Percentiles rank a stretch among this genome's conserved stretches.
phyloP scores from a whole-genome alignment of 1,140 invertebrate genomes.

The Cephus cinctus region DNA sequence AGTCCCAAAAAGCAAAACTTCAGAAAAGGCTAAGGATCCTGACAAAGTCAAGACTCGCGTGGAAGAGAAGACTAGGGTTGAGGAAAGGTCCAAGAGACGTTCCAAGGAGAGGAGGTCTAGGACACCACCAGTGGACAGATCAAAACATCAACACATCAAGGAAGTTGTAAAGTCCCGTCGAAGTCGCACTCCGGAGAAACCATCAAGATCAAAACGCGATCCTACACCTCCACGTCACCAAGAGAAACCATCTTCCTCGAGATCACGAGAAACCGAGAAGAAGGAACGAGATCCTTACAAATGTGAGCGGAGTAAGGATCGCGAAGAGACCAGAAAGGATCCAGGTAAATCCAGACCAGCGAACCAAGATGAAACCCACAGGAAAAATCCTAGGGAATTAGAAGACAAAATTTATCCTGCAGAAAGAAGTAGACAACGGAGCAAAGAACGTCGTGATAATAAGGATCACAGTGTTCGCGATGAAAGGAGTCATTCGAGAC shows the following conservation, averaged over 20 bases:
- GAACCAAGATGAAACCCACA: constrained; percentile 39
- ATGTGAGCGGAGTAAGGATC: constrained; percentile 44
- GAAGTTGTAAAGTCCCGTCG: constrained; percentile 37
- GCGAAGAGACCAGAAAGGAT: constrained; percentile 41
- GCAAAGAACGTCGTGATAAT: constrained; percentile 39
- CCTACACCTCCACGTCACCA: constrained; percentile 30
- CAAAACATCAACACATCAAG: constrained; percentile 39
- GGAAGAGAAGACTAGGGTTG: constrained; percentile 41
- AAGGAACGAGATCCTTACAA: constrained; percentile 49
- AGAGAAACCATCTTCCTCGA: constrained; percentile 31
- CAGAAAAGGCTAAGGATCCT: constrained; percentile 43
- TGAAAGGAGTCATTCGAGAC: constrained; percentile 36
- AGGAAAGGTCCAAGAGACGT: constrained; percentile 39
- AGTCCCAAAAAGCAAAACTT: constrained; percentile 22
- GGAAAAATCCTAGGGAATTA: constrained; percentile 35
- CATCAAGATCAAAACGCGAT: constrained; percentile 45
- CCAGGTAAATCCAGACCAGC: constrained; percentile 26
- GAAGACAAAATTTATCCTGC: constrained; percentile 32
- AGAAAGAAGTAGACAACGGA: constrained; percentile 41
- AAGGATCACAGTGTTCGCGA: constrained; percentile 41
- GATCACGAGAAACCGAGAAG: constrained; percentile 40
- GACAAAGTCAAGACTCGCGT: constrained; percentile 37
- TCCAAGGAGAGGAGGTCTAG: constrained; percentile 48
- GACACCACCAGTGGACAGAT: constrained; percentile 41
- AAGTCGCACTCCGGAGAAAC: constrained; percentile 50